Base-by-base conservation (phyloP, 2,888 invertebrate species). In the Eledone cirrhosa region DNA sequence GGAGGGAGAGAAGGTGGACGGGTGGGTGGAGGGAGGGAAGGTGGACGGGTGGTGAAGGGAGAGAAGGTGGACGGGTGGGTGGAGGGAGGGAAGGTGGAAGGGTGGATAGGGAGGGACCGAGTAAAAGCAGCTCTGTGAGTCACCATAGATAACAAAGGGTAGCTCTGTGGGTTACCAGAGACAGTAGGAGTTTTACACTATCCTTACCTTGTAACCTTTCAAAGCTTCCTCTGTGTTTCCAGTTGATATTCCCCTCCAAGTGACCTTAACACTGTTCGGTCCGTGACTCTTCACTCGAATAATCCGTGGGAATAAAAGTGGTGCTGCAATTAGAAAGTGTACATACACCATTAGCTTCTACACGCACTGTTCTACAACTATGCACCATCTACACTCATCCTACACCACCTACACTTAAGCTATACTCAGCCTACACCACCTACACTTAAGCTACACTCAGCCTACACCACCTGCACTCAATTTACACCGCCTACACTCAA, bases 221-320 rank as follows among this genome's bases (percentile, higher is more conserved):
- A 98, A 92, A 0, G 98, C 96, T 92, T 98, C 98, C 91, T 98
- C 98, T 86, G 95, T 95, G 11, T 95, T 94, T 0, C 83, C 80
- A 79, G 96, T 95, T 59, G 83, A 82, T 19, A 98, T 96, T 87
- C 98, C 98, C 83, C 98, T 93, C 98, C 98, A 98, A 0, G 94
- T 94, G 4, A 98, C 96, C 74, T 94, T 93, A 16, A 98, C 94
- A 0, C 96, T 96, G 75, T 95, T 95, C 0, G 96, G 95, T 91
- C 96, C 95, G 63, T 96, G 93, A 14, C 95, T 95, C 89, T 93
- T 94, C 0, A 97, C 94, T 85, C 94, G 93, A 4, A 98, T 98
- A 16, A 97, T 95, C 13, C 96, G 96, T 1, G 98, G 98, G 47
- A 97, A 97, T 91, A 96, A 96, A 89, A 96, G 95, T 0, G 98